Percentiles rank a stretch among this genome's conserved stretches.
Evolutionary conservation across 2,888 invertebrate genomes (phyloP).

Genomic region (Neoascia interrupta): DNA sequence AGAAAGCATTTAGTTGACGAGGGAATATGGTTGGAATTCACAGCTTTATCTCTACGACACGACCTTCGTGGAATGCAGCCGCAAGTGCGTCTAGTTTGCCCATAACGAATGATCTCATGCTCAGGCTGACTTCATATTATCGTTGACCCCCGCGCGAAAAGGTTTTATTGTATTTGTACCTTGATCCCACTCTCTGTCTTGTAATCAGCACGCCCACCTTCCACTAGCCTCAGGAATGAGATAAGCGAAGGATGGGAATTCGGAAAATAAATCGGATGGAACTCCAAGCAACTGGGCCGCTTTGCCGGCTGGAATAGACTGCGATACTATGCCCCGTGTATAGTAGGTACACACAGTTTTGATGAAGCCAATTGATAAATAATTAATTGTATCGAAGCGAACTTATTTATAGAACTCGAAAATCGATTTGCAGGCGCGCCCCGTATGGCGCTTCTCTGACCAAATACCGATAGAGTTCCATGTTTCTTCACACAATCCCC

Average conservation of each 20-base stretch:
- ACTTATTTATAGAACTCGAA: constrained; percentile 52
- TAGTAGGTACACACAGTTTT: too few relatives aligned
- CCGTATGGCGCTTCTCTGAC: constrained; percentile 28
- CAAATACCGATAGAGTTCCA: neutral
- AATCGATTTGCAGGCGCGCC: constrained; percentile 21
- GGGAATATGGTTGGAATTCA: neutral
- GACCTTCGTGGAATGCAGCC: constrained; percentile 8
- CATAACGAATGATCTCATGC: constrained; percentile 24
- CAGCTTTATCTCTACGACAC: constrained; percentile 15
- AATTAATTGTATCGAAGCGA: constrained; percentile 45
- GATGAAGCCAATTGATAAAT: constrained; percentile 54
- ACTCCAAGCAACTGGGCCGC: too few relatives aligned
- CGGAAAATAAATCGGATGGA: too few relatives aligned
- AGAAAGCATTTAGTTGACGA: neutral
- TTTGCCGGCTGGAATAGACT: too few relatives aligned
- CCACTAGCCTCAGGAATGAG: too few relatives aligned
- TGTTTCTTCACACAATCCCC: constrained; percentile 12
- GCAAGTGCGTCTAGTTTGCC: neutral
- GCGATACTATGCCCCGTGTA: too few relatives aligned
- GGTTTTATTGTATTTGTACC: too few relatives aligned
- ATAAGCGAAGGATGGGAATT: constrained; percentile 40
- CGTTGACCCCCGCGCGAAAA: constrained; percentile 2
- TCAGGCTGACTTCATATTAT: constrained; percentile 1
- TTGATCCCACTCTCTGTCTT: neutral
- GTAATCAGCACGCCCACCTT: constrained; percentile 50